Conservation (phyloP, 2,888 invertebrate species). For the Campoplex nolae region DNA sequence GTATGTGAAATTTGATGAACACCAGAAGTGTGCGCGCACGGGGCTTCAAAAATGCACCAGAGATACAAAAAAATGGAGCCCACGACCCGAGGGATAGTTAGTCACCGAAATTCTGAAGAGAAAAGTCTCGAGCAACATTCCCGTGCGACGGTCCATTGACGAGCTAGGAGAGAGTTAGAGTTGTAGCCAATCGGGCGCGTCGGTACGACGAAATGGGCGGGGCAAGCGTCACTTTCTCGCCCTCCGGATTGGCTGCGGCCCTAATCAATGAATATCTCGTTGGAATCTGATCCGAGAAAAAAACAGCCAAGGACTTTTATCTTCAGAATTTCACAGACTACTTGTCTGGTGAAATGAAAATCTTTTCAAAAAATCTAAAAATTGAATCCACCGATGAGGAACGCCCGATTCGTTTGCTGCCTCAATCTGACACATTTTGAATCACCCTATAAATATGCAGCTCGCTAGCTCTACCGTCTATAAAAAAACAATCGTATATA, state of each 20-base stretch:
- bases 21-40: constrained; percentile 47
- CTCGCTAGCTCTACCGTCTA: constrained; percentile 8
- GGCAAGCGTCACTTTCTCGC: neutral
- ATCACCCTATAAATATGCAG: neutral
- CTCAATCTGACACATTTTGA: neutral
- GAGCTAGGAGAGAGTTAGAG: neutral
- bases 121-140: neutral
- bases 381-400: neutral
- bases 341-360: neutral
- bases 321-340: neutral
- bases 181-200: neutral
- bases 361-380: neutral
- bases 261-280: neutral
- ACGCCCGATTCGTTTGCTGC: neutral
- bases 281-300: neutral
- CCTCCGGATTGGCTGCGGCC: neutral
- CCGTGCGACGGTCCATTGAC: neutral
- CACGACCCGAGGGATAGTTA: neutral
- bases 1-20: constrained; percentile 19
- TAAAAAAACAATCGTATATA: neutral
- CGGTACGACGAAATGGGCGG: neutral
- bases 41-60: constrained; percentile 45
- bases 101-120: neutral
- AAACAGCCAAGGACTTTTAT: neutral
- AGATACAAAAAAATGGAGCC: neutral